phyloP scores from a whole-genome alignment of 2,797 vertebrate genomes.

The Pelodytes ibericus region DNA sequence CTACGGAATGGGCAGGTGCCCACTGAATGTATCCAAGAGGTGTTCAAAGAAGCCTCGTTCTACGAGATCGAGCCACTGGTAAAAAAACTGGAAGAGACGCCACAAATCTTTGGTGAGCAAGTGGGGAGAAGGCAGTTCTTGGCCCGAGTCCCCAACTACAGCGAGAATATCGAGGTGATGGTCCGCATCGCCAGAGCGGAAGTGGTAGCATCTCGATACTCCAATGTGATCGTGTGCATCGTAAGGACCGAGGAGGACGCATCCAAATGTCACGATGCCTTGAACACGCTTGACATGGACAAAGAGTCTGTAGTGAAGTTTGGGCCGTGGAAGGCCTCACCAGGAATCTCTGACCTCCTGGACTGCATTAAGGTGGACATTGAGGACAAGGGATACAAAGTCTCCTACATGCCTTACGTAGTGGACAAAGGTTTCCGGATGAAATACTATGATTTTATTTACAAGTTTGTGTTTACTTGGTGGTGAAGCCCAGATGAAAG shows the following conservation, averaged over 20 bases:
- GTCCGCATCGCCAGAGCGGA: constrained; percentile 86
- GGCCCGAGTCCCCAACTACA: constrained; percentile 83
- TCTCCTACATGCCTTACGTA: constrained; percentile 67
- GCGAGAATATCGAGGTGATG: constrained; percentile 90
- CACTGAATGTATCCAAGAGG: constrained; percentile 73
- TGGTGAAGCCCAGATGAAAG: constrained; percentile 71
- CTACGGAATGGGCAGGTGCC: constrained; percentile 81
- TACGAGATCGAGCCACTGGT: constrained; percentile 83
- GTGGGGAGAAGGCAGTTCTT: constrained; percentile 89
- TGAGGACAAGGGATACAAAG: constrained; percentile 80
- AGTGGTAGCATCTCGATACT: constrained; percentile 79
- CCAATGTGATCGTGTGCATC: constrained; percentile 79
- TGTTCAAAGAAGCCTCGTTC: constrained; percentile 84
- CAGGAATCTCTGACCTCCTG: constrained; percentile 76
- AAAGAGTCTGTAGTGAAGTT: constrained; percentile 89
- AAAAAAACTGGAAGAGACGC: constrained; percentile 85
- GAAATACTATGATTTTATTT: constrained; percentile 78
- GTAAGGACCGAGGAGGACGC: constrained; percentile 79
- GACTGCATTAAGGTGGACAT: constrained; percentile 87
- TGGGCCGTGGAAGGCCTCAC: constrained; percentile 85
- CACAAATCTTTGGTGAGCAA: constrained; percentile 84
- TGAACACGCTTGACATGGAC: constrained; percentile 73
- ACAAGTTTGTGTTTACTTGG: constrained; percentile 86
- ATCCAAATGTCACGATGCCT: constrained; percentile 69
- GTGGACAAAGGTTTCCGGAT: constrained; percentile 77